Conservation (phyloP, 2,797 vertebrate species). For the Spinus pinus region DNA sequence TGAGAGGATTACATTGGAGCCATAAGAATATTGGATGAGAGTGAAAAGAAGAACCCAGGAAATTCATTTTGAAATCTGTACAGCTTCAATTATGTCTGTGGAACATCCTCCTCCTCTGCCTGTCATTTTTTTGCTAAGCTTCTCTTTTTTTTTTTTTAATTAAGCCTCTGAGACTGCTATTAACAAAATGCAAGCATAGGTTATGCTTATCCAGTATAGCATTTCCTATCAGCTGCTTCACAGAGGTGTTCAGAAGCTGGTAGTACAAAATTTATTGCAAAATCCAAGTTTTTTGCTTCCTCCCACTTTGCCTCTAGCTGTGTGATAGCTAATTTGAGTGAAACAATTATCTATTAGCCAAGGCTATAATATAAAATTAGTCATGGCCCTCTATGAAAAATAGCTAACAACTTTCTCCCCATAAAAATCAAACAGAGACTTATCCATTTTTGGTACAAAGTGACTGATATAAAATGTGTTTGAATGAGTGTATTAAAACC, state of each 20-base stretch:
- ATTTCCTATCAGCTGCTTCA: constrained; percentile 11
- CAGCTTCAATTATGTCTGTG: not conserved
- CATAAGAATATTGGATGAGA: not conserved
- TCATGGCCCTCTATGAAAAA: constrained; percentile 31
- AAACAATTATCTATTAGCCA: constrained; percentile 62
- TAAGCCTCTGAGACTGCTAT: not conserved
- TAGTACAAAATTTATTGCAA: constrained; percentile 30
- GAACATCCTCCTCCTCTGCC: not conserved
- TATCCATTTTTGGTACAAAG: not conserved
- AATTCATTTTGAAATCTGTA: not conserved
- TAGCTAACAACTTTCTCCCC: constrained; percentile 25
- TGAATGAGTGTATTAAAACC: not conserved
- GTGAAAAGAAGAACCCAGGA: not conserved
- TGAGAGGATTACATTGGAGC: not conserved
- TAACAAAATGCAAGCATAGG: not conserved
- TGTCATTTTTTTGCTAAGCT: not conserved
- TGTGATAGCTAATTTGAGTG: constrained; percentile 49
- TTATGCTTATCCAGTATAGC: not conserved
- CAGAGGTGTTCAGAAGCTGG: constrained; percentile 19
- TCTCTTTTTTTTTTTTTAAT: not conserved
- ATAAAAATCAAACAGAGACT: constrained; percentile 33
- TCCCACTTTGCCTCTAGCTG: constrained; percentile 45
- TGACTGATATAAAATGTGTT: not conserved
- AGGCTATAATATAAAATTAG: constrained; percentile 56
- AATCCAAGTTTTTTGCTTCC: constrained; percentile 15